Evolutionary conservation across 2,113 vertebrate species (phyloP), one percentile per base, ranked within the genome.

Genomic region (Corythornis vintsioides): DNA sequence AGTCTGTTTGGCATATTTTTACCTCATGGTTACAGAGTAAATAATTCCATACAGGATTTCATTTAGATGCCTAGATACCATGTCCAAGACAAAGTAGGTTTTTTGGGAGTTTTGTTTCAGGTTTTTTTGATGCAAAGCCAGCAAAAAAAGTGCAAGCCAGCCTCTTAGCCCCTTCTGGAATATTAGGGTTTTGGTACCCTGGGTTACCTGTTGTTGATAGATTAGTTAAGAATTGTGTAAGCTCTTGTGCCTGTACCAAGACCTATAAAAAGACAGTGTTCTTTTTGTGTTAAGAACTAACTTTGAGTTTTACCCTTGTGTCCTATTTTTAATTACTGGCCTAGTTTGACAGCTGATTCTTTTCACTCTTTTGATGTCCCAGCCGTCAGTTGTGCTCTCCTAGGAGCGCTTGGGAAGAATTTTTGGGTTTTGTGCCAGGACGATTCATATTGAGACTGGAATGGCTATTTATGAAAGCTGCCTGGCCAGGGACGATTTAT

Each of bases 401-500:
- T 64, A 78, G 94, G 94, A 96, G 83, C 56, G 24, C 59, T 95
- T 83, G 59, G 47, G 80, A 91, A 86, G 94, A 93, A 73, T 71
- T 83, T 94, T 89, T 89, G 89, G 59, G n/a, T 85, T 79, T 95
- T 7, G 11, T 95, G 91, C 83, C 95, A 96, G 92, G 65, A 82
- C 65, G 15, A 93, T 88, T 95, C 70, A 77, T 88, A 93, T 69
- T 95, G 83, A 74, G 92, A 31, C 83, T 86, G 65, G 93, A 93
- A 83, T 81, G 88, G 74, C 77, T 97, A 69, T 92, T 93, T 96
- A 95, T 94, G 92, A 96, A 94, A 86, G 60, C 86, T 89, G 83
- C 86, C 82, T 92, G 86, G 84, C 90, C 83, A 89, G 85, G 89
- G 92, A 95, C 50, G 42, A 95, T 97, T 96, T 97, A 96, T 96